Evolutionary conservation across 2,797 vertebrate genomes (phyloP).

Genomic region (Gadopsis marmoratus): DNA sequence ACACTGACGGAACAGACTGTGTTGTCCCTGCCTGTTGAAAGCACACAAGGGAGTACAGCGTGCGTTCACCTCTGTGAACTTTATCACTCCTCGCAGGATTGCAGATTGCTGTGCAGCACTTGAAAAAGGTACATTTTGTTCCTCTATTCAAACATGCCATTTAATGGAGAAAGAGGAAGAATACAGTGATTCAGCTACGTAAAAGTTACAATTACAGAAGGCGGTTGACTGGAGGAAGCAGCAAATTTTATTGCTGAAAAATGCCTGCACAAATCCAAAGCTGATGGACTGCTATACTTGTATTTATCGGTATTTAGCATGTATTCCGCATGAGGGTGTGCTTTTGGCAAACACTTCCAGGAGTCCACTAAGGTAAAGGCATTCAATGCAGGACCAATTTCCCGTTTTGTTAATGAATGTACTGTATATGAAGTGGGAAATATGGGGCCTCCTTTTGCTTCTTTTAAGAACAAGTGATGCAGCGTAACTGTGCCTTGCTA

Average conservation of each 20-base stretch:
- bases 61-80: constrained; percentile 54
- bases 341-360: background rate
- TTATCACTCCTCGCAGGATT: constrained; percentile 43
- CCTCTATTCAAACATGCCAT: constrained; percentile 26
- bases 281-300: background rate
- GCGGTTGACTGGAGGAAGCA: background rate
- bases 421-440: constrained; percentile 12
- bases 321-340: background rate
- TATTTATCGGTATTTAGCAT: background rate
- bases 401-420: background rate
- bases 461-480: background rate
- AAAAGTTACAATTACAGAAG: background rate
- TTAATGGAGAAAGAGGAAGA: constrained; percentile 23
- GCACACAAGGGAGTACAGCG: constrained; percentile 37
- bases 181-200: constrained; percentile 1
- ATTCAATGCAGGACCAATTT: background rate
- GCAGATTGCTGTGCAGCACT: constrained; percentile 27
- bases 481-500: background rate
- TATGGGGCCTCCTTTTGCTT: background rate
- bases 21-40: constrained; percentile 50
- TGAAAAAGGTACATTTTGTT: constrained; percentile 21
- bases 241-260: background rate
- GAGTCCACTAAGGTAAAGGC: constrained; percentile 11
- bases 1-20: constrained; percentile 33
- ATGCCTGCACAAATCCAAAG: constrained; percentile 5